Evolutionary conservation across 2,113 vertebrate genomes (phyloP), one percentile per base, ranked within the genome.

Genomic region (Stigmatopora argus): DNA sequence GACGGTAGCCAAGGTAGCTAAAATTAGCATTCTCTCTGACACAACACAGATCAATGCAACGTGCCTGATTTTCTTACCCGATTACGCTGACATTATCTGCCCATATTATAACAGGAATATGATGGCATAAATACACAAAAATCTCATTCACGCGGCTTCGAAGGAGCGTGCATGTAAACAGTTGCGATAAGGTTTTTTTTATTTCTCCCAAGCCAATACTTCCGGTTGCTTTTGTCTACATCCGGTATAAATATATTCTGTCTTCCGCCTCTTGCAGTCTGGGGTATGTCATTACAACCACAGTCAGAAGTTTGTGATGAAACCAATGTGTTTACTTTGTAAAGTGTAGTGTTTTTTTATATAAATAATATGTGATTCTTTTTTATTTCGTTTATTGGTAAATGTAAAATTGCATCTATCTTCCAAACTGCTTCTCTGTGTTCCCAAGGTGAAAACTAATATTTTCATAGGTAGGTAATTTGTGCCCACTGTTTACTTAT

Each of bases 21-120:
- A 73, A 35, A 23, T 56, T 74, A 67, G 81, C 79, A 10, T 56
- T 74, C 72, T 83, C 74, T 38, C 21, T 8, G 19, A 35, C 46
- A 4, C 17, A 21, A 59, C 19, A 9, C 5, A 3, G n/a, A 56
- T 51, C 11, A 11, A 34, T 13, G 23, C n/a, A 23, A 3, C 13
- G 23, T 9, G 1, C 11, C 46, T 1, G 7, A 6, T 1, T 4
- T 38, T 71, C 83, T 85, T 62, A 89, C 87, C 78, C 14, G 17
- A 31, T 56, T 34, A 71, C 68, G 66, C 18, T 51, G 70, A 67
- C 72, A 82, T 80, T 85, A 87, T 84, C 81, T 84, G 10, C 80
- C 84, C 85, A 89, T 89, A 51, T 72, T 78, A 26, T 7, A 21
- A 34, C n/a, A 15, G 56, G 14, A 65, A 47, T 4, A 9, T 7